These are phyloP conservation scores for Crocallis elinguaria DNA, from an alignment of 2,888 invertebrate species.

Conservation along the genomic window DNA sequence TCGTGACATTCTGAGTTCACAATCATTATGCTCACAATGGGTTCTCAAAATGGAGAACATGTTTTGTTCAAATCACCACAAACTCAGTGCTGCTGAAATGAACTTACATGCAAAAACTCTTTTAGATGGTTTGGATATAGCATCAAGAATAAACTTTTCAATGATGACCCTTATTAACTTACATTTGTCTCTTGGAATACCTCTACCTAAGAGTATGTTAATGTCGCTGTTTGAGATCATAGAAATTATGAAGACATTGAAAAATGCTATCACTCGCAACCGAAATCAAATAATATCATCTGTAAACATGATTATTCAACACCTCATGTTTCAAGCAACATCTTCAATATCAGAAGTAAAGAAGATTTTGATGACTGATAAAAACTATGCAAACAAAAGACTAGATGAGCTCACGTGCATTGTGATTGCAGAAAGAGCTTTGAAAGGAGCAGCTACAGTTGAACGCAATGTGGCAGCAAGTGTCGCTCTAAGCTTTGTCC, in stretches of 20 bases:
- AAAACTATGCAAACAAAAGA: slow-evolving; percentile 87
- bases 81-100: slow-evolving; percentile 76
- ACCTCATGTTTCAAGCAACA: slow-evolving; percentile 90
- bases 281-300: slow-evolving; percentile 89
- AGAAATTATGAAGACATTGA: slow-evolving; percentile 92
- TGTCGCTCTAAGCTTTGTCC: slow-evolving; percentile 88
- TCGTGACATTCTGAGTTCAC: slow-evolving; percentile 85
- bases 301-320: slow-evolving; percentile 91
- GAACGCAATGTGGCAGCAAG: slow-evolving; percentile 87
- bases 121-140: slow-evolving; percentile 87
- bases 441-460: slow-evolving; percentile 87
- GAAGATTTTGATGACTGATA: slow-evolving; percentile 87
- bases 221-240: slow-evolving; percentile 91
- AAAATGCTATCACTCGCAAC: slow-evolving; percentile 88
- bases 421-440: slow-evolving; percentile 88
- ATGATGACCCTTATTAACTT: slow-evolving; percentile 86
- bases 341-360: slow-evolving; percentile 87
- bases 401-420: slow-evolving; percentile 90
- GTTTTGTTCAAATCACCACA: slow-evolving; percentile 64
- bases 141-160: slow-evolving; percentile 86
- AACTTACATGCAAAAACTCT: slow-evolving; percentile 70
- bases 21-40: slow-evolving; percentile 67
- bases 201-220: slow-evolving; percentile 91
- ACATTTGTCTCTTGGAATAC: slow-evolving; percentile 88
- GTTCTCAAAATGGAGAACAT: slow-evolving; percentile 66